Base-by-base conservation (phyloP, 2,113 vertebrate species). In the Eolophus roseicapilla region DNA sequence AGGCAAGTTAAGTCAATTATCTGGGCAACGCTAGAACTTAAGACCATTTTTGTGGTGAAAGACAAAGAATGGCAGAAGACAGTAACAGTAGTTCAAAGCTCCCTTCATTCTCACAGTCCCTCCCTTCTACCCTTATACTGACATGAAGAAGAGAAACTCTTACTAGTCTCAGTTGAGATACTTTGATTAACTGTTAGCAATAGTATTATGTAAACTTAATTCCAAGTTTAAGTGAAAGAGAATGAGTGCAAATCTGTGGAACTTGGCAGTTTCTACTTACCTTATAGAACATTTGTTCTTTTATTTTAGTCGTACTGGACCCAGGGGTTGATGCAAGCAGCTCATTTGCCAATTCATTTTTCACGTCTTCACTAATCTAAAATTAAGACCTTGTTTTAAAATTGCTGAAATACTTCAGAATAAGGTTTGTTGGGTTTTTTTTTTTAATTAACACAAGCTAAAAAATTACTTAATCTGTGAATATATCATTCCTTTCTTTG, bases 281-380 rank as follows among this genome's bases (percentile, higher is more conserved):
- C 98, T 99, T 99, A 97, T 99, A 99, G 96, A 98, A 98, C 73
- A 98, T 98, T 41, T 98, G 97, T 2, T 97, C 92, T 67, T 96
- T 98, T 28, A 98, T 79, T 28, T 96, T 98, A 92, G 20, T 0
- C 46, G 71, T 85, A 93, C 2, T 98, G 88, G 98, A 17, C 46
- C 70, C 78, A 69, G 97, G 98, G 65, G 98, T 99, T 95, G 99
- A 99, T 28, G 41, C 68, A 41, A 68, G 31, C 33, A 99, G 98
- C n/a, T 99, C 97, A 2, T 97, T 77, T 93, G 41, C 37, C 81
- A 98, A 97, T 10, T 37, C 43, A 23, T 27, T 85, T 97, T 98
- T 99, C 64, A 99, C 96, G 17, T 98, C 96, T 20, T 92, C 88
- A 60, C 84, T 97, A 91, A 99, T 96, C 99, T 99, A 92, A 91